Conservation (phyloP, 2,888 invertebrate species). For the Agonum fuliginosum region DNA sequence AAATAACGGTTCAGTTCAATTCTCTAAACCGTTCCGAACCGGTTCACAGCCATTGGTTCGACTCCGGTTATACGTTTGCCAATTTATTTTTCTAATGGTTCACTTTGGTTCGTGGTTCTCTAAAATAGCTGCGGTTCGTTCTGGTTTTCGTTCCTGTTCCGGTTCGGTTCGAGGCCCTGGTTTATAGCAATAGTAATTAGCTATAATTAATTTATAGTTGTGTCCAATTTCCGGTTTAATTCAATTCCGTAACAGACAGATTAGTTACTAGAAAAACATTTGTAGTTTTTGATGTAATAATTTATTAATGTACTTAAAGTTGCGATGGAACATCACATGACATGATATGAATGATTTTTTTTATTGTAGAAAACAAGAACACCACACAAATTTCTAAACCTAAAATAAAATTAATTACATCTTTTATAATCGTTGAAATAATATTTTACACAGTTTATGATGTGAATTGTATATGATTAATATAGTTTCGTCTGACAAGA, state of each 20-base stretch:
- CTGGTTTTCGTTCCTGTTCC: too few relatives aligned
- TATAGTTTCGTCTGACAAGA: slow-evolving; percentile 48
- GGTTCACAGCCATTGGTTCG: too few relatives aligned
- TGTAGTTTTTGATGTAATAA: slow-evolving; percentile 49
- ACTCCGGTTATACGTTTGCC: too few relatives aligned
- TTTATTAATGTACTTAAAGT: slow-evolving; percentile 48
- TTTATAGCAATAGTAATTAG: too few relatives aligned
- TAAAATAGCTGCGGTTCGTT: too few relatives aligned
- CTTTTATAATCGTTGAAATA: slow-evolving; percentile 43
- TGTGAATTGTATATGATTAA: slow-evolving; percentile 46
- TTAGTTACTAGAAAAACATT: slow-evolving; percentile 49
- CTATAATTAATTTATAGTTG: not conserved
- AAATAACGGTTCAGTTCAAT: too few relatives aligned
- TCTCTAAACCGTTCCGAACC: too few relatives aligned
- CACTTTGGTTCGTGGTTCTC: too few relatives aligned
- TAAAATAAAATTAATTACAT: slow-evolving; percentile 51
- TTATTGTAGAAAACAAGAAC: slow-evolving; percentile 56
- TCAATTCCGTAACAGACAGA: slow-evolving; percentile 12
- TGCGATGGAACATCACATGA: slow-evolving; percentile 53
- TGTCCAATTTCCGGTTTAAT: not conserved
- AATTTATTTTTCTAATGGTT: too few relatives aligned
- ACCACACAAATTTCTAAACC: slow-evolving; percentile 58
- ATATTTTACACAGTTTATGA: slow-evolving; percentile 43
- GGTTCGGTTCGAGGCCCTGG: too few relatives aligned
- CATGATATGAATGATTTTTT: slow-evolving; percentile 58